Evolutionary conservation across 2,888 invertebrate genomes (phyloP).

Genomic region (Drepanosiphum platanoidis): DNA sequence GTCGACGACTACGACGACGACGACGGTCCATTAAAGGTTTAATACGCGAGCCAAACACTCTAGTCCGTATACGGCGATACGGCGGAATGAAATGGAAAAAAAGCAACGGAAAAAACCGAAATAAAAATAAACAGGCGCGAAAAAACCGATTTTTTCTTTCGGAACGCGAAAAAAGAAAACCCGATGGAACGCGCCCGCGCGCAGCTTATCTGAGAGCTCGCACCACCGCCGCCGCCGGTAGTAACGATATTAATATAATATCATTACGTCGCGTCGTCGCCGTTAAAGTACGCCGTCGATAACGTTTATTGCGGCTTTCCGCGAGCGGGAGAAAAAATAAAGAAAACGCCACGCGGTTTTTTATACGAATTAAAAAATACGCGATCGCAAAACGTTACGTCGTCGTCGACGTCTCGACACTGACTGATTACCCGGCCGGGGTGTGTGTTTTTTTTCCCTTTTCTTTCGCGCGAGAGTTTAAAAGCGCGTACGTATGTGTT

Average conservation of each 20-base stretch:
- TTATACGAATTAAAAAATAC: not conserved
- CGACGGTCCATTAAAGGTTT: slow-evolving; percentile 46
- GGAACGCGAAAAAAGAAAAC: not conserved
- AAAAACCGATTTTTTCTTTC: not conserved
- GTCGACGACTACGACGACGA: not conserved
- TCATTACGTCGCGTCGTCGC: not conserved
- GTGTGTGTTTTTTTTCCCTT: not conserved
- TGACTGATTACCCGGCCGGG: not conserved
- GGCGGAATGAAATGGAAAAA: not conserved
- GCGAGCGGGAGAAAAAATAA: too few species aligned
- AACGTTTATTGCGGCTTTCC: not conserved
- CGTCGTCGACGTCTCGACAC: not conserved
- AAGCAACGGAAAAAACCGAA: not conserved
- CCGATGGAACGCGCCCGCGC: too few species aligned
- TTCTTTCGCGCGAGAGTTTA: not conserved
- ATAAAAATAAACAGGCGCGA: not conserved
- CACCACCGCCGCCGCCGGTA: not conserved
- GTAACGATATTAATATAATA: not conserved
- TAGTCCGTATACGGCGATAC: not conserved
- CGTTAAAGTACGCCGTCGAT: not conserved
- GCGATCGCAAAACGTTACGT: not conserved
- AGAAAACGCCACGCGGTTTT: not conserved
- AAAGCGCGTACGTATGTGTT: not conserved
- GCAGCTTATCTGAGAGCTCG: not conserved
- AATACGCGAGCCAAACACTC: not conserved